Conservation (phyloP, 2,888 invertebrate species). For the Cartodere bifasciata region DNA sequence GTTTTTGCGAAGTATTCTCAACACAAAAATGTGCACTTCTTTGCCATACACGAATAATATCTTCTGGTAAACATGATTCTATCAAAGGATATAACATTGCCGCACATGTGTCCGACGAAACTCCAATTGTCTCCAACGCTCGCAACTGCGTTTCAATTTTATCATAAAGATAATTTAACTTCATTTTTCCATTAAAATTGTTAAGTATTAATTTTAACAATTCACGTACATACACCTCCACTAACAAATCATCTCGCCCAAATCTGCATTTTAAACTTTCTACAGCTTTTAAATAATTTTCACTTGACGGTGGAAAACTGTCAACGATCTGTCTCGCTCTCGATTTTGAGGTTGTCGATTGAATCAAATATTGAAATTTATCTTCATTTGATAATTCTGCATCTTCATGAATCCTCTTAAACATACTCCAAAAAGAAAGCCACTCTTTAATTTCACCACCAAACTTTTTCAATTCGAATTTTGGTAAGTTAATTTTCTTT, state of each 20-base stretch:
- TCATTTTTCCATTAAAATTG: conserved; percentile 1
- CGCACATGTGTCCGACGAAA: conserved; percentile 6
- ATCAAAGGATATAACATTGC: conserved; percentile 10
- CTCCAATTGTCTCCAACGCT: conserved; percentile 3
- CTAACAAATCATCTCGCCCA: conserved; percentile 7
- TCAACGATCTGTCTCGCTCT: conserved; percentile 6
- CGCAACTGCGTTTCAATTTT: conserved; percentile 7
- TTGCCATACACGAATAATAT: conserved; percentile 7
- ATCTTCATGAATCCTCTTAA: conserved; percentile 9
- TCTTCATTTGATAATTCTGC: conserved; percentile 5
- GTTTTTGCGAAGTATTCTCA: not conserved
- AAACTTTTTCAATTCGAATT: conserved; percentile 8
- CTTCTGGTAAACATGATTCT: conserved; percentile 8
- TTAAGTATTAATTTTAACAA: conserved; percentile 4
- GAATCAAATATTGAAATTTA: conserved; percentile 8
- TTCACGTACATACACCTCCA: too few species aligned
- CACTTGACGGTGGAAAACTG: conserved; percentile 6
- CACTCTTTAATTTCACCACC: conserved; percentile 8
- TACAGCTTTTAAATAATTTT: conserved; percentile 7
- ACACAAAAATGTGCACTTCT: conserved; percentile 1
- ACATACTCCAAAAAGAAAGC: conserved; percentile 9
- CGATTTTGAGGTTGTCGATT: not conserved
- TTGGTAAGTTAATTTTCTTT: conserved; percentile 8
- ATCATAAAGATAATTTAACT: conserved; percentile 4
- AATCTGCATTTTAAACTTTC: conserved; percentile 6